Conservation (phyloP, 2,113 vertebrate species). For the Campylomormyrus numenius region DNA sequence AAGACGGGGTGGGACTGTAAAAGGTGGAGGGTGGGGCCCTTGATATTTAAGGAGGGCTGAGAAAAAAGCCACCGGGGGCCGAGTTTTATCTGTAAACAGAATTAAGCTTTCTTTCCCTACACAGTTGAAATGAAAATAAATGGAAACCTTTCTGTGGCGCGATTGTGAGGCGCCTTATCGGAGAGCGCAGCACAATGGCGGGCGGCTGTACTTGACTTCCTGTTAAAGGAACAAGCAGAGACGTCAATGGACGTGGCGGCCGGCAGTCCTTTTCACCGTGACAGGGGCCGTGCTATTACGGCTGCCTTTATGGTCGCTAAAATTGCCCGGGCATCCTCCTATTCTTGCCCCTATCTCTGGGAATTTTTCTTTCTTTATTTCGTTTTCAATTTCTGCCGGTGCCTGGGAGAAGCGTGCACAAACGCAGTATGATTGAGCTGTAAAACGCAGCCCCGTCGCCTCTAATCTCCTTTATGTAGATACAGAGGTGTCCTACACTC, state of each 20-base stretch:
- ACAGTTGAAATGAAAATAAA: conserved; percentile 71
- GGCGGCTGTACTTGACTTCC: conserved; percentile 87
- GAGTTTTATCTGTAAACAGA: conserved; percentile 73
- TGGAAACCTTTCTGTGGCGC: conserved; percentile 74
- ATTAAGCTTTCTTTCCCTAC: conserved; percentile 67
- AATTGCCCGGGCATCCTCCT: conserved; percentile 83
- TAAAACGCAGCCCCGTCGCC: conserved; percentile 86
- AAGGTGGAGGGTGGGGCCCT: conserved; percentile 29
- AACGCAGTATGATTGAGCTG: conserved; percentile 99
- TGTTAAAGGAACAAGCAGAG: conserved; percentile 68
- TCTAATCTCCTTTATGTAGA: conserved; percentile 97
- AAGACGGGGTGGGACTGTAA: neutral
- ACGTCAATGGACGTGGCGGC: conserved; percentile 76
- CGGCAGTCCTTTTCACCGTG: conserved; percentile 90
- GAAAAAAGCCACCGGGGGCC: conserved; percentile 62
- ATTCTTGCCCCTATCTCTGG: conserved; percentile 83
- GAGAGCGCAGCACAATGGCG: conserved; percentile 70
- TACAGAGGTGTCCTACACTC: conserved; percentile 72
- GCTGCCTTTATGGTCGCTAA: conserved; percentile 82
- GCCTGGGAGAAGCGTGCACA: conserved; percentile 89
- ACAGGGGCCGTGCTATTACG: conserved; percentile 83
- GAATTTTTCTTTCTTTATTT: conserved; percentile 76
- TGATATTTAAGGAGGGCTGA: conserved; percentile 62
- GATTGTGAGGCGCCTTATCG: conserved; percentile 83
- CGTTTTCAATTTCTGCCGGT: conserved; percentile 92